Base-by-base conservation (phyloP, 2,888 invertebrate genomes). In the Spilosoma lubricipeda region DNA sequence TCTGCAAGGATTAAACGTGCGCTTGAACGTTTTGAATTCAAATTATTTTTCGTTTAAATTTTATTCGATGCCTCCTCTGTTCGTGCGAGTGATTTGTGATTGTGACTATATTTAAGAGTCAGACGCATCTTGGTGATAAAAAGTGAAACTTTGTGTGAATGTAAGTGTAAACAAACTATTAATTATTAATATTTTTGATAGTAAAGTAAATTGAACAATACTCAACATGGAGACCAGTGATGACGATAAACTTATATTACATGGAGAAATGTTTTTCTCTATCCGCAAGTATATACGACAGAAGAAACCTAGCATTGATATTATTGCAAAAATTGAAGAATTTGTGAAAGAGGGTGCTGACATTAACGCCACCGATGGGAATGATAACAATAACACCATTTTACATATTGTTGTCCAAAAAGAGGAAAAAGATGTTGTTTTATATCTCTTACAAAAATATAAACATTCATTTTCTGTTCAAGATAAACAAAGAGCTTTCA, bases 351-450 rank as follows among this genome's bases (percentile, higher is more conserved):
- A 80, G 0, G 82, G 85, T n/a, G 85, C 86, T 42, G 73, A 85
- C 33, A 75, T 86, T 39, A 84, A 82, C 70, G 79, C 72, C n/a
- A 64, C 42, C 3, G 86, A 85, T 67, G 70, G 73, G 30, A 85
- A 85, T 42, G 75, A 85, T 30, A 77, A 74, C 8, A 69, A 78
- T 7, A 86, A 85, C 67, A 85, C 85, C 36, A 71, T 84, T 0
- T 64, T 85, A 70, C 85, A 85, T 13, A 82, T 86, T 30, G 85
- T 81, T 39, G 78, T 76, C 2, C 72, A 79, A 70, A 82, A 74
- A 39, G 76, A 75, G 20, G 80, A 85, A 71, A 84, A 73, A n/a
- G 79, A 80, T 52, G 8, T 85, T 36, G 86, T 84, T 8, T 48
- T 75, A 27, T 79, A 82, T 45, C 74, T 85, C 0, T 66, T 85